phyloP scores from a whole-genome alignment of 2,888 invertebrate genomes.

The Ichneumon xanthorius region DNA sequence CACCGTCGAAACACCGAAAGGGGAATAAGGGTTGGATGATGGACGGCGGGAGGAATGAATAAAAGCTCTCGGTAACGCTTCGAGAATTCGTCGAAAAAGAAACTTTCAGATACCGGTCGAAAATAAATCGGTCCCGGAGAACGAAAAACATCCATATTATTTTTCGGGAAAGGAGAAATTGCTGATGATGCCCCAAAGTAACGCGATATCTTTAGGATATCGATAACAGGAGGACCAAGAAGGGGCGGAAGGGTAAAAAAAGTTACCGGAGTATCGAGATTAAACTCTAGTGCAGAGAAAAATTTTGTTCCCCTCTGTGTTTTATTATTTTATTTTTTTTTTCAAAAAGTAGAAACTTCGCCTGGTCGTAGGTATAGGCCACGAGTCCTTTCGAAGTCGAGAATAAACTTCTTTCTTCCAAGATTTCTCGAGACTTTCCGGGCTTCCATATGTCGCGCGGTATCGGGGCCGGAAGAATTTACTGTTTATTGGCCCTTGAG shows the following conservation, averaged over 20 bases:
- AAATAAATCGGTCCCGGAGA: not conserved
- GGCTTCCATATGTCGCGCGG: conserved; percentile 47
- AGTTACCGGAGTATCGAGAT: conserved; percentile 16
- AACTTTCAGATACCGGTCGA: not conserved
- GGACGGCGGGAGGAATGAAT: not conserved
- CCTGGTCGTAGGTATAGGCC: not conserved
- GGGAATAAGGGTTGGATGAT: conserved; percentile 3
- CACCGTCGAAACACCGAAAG: not conserved
- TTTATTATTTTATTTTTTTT: not conserved
- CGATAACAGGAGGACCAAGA: not conserved
- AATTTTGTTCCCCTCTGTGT: not conserved
- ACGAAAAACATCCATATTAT: not conserved
- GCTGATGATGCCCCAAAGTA: not conserved
- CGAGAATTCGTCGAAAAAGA: not conserved
- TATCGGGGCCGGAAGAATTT: conserved; percentile 56
- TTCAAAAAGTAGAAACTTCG: conserved; percentile 13
- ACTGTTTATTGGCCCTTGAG: conserved; percentile 58
- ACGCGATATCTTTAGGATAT: not conserved
- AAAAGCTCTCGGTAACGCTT: not conserved
- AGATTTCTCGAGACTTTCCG: conserved; percentile 40
- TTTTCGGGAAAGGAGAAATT: not conserved
- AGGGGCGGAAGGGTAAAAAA: not conserved
- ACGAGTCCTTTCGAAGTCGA: conserved; percentile 24
- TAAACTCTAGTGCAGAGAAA: conserved; percentile 30
- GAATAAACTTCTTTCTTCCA: conserved; percentile 41